Percentiles rank a stretch among this genome's conserved stretches.
Evolutionary conservation across 2,888 invertebrate species (phyloP).

Genomic region (Drosophila anomelani): DNA sequence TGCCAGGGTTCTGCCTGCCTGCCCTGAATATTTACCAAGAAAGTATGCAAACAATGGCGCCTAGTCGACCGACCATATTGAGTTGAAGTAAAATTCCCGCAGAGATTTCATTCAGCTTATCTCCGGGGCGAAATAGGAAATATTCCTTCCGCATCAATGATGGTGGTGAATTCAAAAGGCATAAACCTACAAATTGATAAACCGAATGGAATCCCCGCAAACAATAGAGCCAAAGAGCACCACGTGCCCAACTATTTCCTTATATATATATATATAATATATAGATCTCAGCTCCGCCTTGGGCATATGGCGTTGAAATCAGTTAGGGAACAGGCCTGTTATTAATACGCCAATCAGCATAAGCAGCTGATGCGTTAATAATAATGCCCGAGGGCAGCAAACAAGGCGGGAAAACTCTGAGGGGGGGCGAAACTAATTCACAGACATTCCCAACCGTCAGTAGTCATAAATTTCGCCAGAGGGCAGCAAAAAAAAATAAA

Average conservation of each 20-base stretch:
- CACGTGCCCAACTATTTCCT: conserved; percentile 18
- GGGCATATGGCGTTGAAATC: conserved; percentile 57
- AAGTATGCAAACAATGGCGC: conserved; percentile 32
- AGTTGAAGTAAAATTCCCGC: conserved; percentile 11
- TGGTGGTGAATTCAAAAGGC: conserved; percentile 43
- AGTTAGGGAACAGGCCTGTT: conserved; percentile 50
- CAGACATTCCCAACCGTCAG: conserved; percentile 47
- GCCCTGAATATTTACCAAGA: conserved; percentile 36
- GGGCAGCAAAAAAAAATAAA: conserved; percentile 26
- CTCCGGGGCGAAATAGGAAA: background rate
- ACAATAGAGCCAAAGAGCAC: conserved; percentile 18
- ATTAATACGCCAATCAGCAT: conserved; percentile 71
- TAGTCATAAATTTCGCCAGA: conserved; percentile 66
- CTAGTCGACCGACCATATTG: conserved; percentile 15
- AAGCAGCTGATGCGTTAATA: conserved; percentile 67
- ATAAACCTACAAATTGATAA: conserved; percentile 58
- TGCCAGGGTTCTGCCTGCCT: conserved; percentile 40
- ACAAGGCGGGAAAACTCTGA: conserved; percentile 31
- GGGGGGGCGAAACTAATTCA: conserved; percentile 46
- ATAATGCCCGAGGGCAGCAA: conserved; percentile 41
- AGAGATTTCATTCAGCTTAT: conserved; percentile 33
- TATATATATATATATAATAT: background rate
- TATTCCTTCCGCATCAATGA: conserved; percentile 50
- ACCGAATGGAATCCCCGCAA: conserved; percentile 8
- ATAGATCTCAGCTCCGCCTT: conserved; percentile 2